Evolutionary conservation across 2,113 vertebrate genomes (phyloP), one percentile per base, ranked within the genome.

Genomic region (Falcunculus frontatus): DNA sequence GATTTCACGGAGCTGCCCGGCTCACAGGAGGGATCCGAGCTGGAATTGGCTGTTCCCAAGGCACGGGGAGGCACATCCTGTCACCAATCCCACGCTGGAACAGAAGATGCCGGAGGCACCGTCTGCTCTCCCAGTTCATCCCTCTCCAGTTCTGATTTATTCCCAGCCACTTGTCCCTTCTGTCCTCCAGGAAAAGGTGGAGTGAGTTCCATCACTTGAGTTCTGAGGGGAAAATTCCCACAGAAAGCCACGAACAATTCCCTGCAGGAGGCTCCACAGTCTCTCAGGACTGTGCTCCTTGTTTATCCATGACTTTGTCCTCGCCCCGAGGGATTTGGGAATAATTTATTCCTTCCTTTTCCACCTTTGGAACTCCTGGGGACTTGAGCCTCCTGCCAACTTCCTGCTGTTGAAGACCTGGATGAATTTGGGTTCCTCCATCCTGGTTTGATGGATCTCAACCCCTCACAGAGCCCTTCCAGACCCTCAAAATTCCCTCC

Each of bases 201-300:
- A 76, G 13, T 1, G 32, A 62, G 25, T 53, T 65, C 72, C 46
- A 8, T 13, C 6, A 3, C 15, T 0, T 0, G 16, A 30, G 16
- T 42, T 89, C 22, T 39, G 35, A 60, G 17, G 64, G 68, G 18
- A 62, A 44, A 78, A 88, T 16, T n/a, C 68, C 77, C 68, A 18
- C 10, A 16, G 33, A 59, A 42, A 75, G 18, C 18, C 30, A 14
- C 3, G 7, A 26, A 46, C 69, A 35, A 64, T 42, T 83, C 83
- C 79, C 65, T 8, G 37, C 63, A 8, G 33, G 84, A 85, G 29
- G n/a, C 41, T 25, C 49, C 59, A 3, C 9, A 20, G 21, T 4
- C 46, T 50, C 59, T 23, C 11, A 3, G 70, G 44, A 65, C 50
- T 16, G 26, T 25, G 57, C 84, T 84, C 4, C 2, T 25, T 9